Percentiles rank a stretch among this genome's conserved stretches.
Conservation (phyloP, 1,140 invertebrate genomes). For the Musca domestica region DNA sequence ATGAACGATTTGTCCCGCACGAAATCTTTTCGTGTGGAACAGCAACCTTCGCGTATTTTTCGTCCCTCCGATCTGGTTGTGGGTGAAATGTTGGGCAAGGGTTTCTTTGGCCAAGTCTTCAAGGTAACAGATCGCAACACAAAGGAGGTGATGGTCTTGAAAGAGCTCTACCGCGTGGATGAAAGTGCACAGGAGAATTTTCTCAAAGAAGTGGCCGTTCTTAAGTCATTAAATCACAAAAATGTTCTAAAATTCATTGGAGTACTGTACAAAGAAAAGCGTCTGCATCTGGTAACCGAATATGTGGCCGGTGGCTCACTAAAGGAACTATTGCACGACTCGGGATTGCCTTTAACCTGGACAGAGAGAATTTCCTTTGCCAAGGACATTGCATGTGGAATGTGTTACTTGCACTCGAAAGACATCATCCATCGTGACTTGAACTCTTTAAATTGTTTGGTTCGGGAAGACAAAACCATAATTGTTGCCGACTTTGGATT, state of each 20-base stretch:
- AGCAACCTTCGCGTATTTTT: slow-evolving; percentile 75
- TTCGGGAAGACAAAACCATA: slow-evolving; percentile 85
- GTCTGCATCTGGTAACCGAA: slow-evolving; percentile 88
- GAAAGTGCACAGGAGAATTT: slow-evolving; percentile 93
- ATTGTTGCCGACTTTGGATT: slow-evolving; percentile 94
- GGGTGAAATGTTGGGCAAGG: slow-evolving; percentile 86
- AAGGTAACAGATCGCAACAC: slow-evolving; percentile 88
- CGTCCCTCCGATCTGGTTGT: slow-evolving; percentile 80
- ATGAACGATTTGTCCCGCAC: slow-evolving; percentile 77
- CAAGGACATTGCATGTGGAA: slow-evolving; percentile 87
- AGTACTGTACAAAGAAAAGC: slow-evolving; percentile 89
- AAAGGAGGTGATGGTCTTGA: slow-evolving; percentile 91
- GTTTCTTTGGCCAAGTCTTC: slow-evolving; percentile 90
- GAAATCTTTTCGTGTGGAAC: slow-evolving; percentile 82
- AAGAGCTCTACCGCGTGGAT: slow-evolving; percentile 89
- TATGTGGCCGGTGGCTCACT: slow-evolving; percentile 89
- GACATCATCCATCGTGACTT: slow-evolving; percentile 95
- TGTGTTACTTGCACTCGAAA: slow-evolving; percentile 90
- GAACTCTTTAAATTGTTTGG: slow-evolving; percentile 93
- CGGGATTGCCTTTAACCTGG: slow-evolving; percentile 69
- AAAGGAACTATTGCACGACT: slow-evolving; percentile 72
- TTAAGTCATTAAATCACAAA: slow-evolving; percentile 81
- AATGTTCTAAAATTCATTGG: slow-evolving; percentile 91
- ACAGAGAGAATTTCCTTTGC: slow-evolving; percentile 78
- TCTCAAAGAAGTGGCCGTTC: slow-evolving; percentile 88